Base-by-base conservation (phyloP, 2,888 invertebrate species). In the Deilephila elpenor region DNA sequence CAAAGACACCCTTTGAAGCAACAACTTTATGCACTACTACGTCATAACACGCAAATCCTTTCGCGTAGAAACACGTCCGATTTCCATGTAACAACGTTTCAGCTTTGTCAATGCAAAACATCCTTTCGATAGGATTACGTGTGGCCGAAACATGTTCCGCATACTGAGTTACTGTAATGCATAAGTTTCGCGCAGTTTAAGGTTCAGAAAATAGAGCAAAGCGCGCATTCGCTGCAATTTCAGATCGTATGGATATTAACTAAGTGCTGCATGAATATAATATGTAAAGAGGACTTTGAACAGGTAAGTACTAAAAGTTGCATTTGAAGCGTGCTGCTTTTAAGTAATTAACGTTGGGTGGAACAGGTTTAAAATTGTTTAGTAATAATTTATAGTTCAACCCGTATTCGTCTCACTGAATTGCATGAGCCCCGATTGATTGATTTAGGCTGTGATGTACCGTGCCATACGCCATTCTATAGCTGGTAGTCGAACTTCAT, bases 51-150 rank as follows among this genome's bases (percentile, higher is more conserved):
- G 19, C 19, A 62, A 17, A 34, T 62, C 34, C 29, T 7, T 14
- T 60, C 29, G 60, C 60, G 60, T 19, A 34, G 34, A 62, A 62
- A 19, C 32, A 19, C 32, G 62, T n/a, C n/a, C 56, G 32, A 62
- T 17, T 32, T 17, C 34, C 62, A 32, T 62, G 32, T 34, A 34
- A 62, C 29, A 59, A 74, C 74, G 29, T 51, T 51, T 78, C 79
- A 80, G 75, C 76, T 75, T 74, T 76, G 75, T 78, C 72, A 78
- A 79, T 74, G 73, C 77, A 79, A 83, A 81, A 82, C 79, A 80
- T 82, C 80, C 82, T 80, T 79, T 81, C 80, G 77, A 82, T 82
- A 77, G 77, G 82, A 84, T 86, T 84, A 87, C 80, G 82, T 80
- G 83, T 80, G 77, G 81, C 79, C 74, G 73, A 73, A 70, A 78